These are phyloP conservation scores for Dissostichus mawsoni DNA, from an alignment of 2,113 vertebrate species.

Conservation along the genomic window DNA sequence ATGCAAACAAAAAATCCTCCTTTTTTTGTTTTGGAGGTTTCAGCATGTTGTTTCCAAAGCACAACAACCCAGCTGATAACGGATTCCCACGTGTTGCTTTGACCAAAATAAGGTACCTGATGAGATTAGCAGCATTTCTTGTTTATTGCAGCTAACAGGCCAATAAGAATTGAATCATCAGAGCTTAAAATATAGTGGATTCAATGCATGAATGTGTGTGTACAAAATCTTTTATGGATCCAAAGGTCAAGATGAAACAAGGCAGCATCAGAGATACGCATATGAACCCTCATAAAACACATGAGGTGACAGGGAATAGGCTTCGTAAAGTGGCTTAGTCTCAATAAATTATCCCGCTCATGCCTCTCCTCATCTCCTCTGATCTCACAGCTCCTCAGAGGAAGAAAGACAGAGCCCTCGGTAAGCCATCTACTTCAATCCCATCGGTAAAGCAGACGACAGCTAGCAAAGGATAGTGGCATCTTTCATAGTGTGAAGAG, in stretches of 20 bases:
- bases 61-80: background rate
- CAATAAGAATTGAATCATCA: background rate
- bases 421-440: background rate
- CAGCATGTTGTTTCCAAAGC: constrained; percentile 15
- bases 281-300: constrained; percentile 38
- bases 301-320: constrained; percentile 17
- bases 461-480: background rate
- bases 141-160: background rate
- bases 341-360: constrained; percentile 28
- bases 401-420: background rate
- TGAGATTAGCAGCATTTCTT: background rate
- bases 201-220: background rate
- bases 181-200: background rate
- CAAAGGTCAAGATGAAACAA: constrained; percentile 40
- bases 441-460: background rate
- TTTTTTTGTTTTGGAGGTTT: background rate
- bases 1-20: background rate
- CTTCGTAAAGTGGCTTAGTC: constrained; percentile 2
- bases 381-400: background rate
- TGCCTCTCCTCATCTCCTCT: background rate
- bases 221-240: constrained; percentile 10
- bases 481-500: background rate
- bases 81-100: background rate
- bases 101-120: constrained; percentile 19
- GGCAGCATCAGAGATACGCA: background rate